Evolutionary conservation across 2,888 invertebrate species (phyloP).

Genomic region (Tenthredo mesomela): DNA sequence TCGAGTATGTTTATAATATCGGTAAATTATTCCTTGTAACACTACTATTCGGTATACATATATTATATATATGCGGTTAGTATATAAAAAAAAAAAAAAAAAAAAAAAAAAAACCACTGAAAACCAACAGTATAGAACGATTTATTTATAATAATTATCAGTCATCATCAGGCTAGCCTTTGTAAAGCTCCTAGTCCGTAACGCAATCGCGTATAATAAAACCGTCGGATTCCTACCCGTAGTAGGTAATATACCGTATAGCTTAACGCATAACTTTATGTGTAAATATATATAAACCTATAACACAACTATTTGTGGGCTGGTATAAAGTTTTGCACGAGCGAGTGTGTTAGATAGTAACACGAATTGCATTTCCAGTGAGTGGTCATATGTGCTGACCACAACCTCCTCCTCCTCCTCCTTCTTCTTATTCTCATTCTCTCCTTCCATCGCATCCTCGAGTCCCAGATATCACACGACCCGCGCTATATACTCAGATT

Average conservation of each 20-base stretch:
- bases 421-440: not conserved
- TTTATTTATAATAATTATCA: conserved; percentile 31
- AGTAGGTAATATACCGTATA: not conserved
- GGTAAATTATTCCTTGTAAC: not conserved
- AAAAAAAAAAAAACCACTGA: not conserved
- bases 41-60: not conserved
- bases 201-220: conserved; percentile 23
- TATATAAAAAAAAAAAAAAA: no score
- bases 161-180: not conserved
- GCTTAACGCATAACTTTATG: not conserved
- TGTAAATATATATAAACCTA: not conserved
- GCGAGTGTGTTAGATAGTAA: conserved; percentile 8
- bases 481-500: conserved; percentile 24
- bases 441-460: not conserved
- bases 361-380: conserved; percentile 74
- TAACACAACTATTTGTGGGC: not conserved
- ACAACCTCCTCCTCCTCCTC: conserved; percentile 61
- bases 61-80: no score
- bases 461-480: conserved; percentile 51
- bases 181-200: not conserved
- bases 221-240: not conserved
- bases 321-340: conserved; percentile 12
- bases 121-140: conserved; percentile 16
- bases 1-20: not conserved
- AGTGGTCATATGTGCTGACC: conserved; percentile 75